A percentile compares a stretch with the other conserved stretches of the same genome.
phyloP scores from a whole-genome alignment of 2,113 vertebrate species.

The Myocastor coypus region DNA sequence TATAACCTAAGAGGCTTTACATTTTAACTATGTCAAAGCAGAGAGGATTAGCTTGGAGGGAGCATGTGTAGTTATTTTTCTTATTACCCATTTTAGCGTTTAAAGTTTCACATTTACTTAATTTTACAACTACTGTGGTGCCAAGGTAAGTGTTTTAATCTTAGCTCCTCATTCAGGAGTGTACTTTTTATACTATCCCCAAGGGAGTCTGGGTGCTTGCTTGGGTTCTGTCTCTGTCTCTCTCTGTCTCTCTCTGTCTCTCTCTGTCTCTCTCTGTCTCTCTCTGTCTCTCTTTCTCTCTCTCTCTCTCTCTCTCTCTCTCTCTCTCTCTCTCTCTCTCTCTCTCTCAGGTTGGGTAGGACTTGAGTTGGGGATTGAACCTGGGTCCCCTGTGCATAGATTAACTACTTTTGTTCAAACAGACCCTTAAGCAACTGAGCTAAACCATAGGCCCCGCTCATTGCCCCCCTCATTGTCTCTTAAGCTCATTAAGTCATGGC shows the following conservation, averaged over 20 bases:
- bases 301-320: too few relatives aligned
- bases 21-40: not conserved
- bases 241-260: too few relatives aligned
- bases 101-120: not conserved
- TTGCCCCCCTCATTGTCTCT: not conserved
- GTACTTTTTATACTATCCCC: not conserved
- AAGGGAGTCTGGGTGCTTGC: not conserved
- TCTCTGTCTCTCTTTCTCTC: too few relatives aligned
- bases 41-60: not conserved
- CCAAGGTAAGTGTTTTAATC: slow-evolving; percentile 47
- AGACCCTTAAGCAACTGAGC: too few relatives aligned
- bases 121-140: not conserved
- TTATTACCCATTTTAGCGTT: slow-evolving; percentile 40
- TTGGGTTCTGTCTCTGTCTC: too few relatives aligned
- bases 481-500: not conserved
- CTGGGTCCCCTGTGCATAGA: too few relatives aligned
- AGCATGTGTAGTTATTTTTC: not conserved
- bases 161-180: not conserved
- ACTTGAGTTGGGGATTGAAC: too few relatives aligned
- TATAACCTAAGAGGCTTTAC: not conserved
- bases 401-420: too few relatives aligned
- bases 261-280: too few relatives aligned
- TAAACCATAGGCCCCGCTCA: too few relatives aligned
- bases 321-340: too few relatives aligned
- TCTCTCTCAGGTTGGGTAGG: too few relatives aligned